Base-by-base conservation (phyloP, 2,888 invertebrate species). In the Tuberolachnus salignus region DNA sequence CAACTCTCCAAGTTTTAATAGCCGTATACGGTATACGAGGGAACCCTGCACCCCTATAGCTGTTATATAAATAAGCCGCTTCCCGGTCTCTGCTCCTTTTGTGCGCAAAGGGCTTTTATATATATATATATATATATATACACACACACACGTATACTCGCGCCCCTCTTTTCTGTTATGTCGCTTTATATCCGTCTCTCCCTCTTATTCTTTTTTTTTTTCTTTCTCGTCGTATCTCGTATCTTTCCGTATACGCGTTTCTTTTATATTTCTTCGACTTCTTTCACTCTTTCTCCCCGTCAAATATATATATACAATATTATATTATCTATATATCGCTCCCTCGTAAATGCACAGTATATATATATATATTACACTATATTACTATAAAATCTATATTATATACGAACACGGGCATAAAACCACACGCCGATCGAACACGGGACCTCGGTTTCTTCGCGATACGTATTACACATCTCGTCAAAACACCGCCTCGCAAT, bases 1-100 rank as follows among this genome's bases (percentile, higher is more conserved):
- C 67, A 69, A 78, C 78, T 78, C 78, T 59, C 59, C 34, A 69
- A 69, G 78, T 78, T 78, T 78, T 78, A 78, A 69, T 78, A 78
- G 78, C 69, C 49, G 61, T n/a, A 51, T 34, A 34, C 53, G 0
- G 51, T 59, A 61, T 3, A 42, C 19, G 55, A 16, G 19, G 53
- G 21, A 67, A 46, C 21, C 46, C 51, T 34, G 3, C n/a, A 19
- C 57, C 69, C 49, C 61, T n/a, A n/a, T n/a, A 59, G 3, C 34
- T 6, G 63, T 74, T 74, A 64, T 74, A 74, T 74, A 74, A 74
- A 74, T 74, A 74, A 74, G 73, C 73, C 44, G 73, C 64, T 74
- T 74, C 73, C 59, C 71, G 26, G 71, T 49, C 44, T 57, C 46
- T 26, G 46, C n/a, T 64, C 51, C 63, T 74, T 64, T 73, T 63